These are phyloP conservation scores for Anarhynchus alexandrinus DNA, from an alignment of 2,113 vertebrate species.

Conservation along the genomic window DNA sequence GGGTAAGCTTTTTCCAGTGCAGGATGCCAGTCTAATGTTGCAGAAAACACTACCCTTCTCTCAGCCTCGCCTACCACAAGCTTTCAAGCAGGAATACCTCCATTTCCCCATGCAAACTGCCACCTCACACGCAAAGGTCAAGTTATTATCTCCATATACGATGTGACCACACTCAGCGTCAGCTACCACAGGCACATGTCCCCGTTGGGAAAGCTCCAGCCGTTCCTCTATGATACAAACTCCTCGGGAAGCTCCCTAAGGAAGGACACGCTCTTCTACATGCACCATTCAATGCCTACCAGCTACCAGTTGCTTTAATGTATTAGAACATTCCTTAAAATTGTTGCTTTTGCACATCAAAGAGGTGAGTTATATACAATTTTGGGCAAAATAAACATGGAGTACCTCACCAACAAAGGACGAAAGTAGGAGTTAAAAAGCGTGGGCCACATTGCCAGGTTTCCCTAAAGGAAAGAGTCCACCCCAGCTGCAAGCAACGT, in stretches of 20 bases:
- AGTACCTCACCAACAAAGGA: not conserved
- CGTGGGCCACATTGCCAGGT: not conserved
- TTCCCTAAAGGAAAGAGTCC: not conserved
- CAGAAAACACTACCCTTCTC: not conserved
- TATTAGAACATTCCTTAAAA: not conserved
- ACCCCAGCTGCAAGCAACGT: accelerated
- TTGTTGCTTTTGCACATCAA: not conserved
- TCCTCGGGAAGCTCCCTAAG: not conserved
- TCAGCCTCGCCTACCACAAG: not conserved
- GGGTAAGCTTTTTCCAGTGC: not conserved
- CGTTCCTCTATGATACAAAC: not conserved
- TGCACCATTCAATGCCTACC: accelerated
- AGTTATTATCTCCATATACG: not conserved
- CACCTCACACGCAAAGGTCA: not conserved
- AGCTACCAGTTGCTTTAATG: not conserved
- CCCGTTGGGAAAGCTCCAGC: not conserved
- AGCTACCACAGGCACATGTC: not conserved
- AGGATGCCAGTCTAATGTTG: not conserved
- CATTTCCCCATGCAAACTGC: accelerated
- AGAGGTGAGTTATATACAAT: not conserved
- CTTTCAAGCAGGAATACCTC: not conserved
- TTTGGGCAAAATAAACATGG: not conserved
- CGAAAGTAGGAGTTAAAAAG: not conserved
- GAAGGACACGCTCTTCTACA: not conserved
- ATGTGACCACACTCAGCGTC: not conserved